Evolutionary conservation across 2,797 vertebrate genomes (phyloP).

Genomic region (Rhinatrema bivittatum): DNA sequence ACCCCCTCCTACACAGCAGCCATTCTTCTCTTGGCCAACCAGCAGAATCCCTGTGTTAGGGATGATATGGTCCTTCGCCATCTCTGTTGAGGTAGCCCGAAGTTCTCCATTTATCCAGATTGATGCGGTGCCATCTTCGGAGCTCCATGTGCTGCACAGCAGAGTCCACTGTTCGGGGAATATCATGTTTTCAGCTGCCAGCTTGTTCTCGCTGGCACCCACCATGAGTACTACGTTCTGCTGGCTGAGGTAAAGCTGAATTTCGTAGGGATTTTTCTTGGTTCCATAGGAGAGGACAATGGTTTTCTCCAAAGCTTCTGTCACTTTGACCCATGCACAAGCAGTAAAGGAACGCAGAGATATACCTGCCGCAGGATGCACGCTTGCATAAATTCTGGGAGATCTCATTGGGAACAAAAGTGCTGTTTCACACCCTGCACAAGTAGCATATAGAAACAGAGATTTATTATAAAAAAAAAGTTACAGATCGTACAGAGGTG

Average conservation of each 20-base stretch:
- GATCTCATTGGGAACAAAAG: constrained; percentile 94
- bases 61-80: constrained; percentile 63
- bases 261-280: constrained; percentile 73
- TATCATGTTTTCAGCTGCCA: constrained; percentile 46
- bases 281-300: constrained; percentile 85
- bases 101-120: constrained; percentile 71
- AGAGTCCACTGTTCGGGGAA: constrained; percentile 67
- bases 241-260: constrained; percentile 77
- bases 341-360: constrained; percentile 66
- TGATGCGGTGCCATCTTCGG: constrained; percentile 56
- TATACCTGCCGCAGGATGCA: constrained; percentile 60
- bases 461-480: neutral
- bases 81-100: constrained; percentile 27
- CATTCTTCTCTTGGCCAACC: constrained; percentile 84
- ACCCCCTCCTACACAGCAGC: constrained; percentile 63
- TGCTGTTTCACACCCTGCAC: constrained; percentile 77
- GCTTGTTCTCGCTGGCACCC: constrained; percentile 59
- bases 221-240: constrained; percentile 61
- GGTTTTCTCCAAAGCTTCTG: constrained; percentile 73
- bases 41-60: constrained; percentile 72
- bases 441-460: neutral
- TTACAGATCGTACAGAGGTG: fast-evolving
- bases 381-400: constrained; percentile 71
- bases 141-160: constrained; percentile 80
- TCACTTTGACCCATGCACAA: constrained; percentile 85